Base-by-base conservation (phyloP, 2,797 vertebrate genomes). In the Sebastes ruberrimus region DNA sequence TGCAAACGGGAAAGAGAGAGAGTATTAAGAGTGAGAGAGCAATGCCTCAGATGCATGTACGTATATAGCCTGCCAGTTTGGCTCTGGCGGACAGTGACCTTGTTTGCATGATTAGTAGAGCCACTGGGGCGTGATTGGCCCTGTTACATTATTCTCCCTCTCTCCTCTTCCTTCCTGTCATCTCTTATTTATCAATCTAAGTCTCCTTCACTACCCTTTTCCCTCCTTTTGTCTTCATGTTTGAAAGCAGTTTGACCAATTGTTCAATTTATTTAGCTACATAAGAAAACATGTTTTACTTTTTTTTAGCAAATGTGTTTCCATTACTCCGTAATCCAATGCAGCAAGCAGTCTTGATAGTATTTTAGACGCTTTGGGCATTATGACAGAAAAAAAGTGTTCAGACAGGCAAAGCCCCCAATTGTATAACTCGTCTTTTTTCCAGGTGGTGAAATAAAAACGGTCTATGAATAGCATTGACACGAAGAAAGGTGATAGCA, bases 51-150 rank as follows among this genome's bases (percentile, higher is more conserved):
- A 91, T 84, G 70, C 77, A 86, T 68, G 86, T 74, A 27, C 13
- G 64, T 57, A 76, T 80, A 83, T 53, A 80, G 86, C 82, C 86
- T 91, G 92, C 88, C 89, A 92, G 90, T 90, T 93, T 91, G 93
- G 92, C 89, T 88, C 84, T 85, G 79, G 82, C 53, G 86, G 93
- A 92, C 90, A 93, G 86, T 94, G 94, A 94, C 94, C 94, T 95
- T 94, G 94, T 94, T 93, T 93, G 91, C 88, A 92, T 94, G 94
- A 95, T 95, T 94, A 94, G 93, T 92, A 87, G 87, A 94, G 91
- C 84, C 91, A 90, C 91, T 92, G 94, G 93, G 90, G 91, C 88
- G 78, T 92, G 92, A 93, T 90, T 91, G 91, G 89, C 88, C 85
- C 80, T 33, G 87, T 88, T 89, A 91, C 89, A 92, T 93, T 92